These are phyloP conservation scores for Agriopis leucophaearia DNA, from an alignment of 2,888 invertebrate genomes.

Conservation along the genomic window DNA sequence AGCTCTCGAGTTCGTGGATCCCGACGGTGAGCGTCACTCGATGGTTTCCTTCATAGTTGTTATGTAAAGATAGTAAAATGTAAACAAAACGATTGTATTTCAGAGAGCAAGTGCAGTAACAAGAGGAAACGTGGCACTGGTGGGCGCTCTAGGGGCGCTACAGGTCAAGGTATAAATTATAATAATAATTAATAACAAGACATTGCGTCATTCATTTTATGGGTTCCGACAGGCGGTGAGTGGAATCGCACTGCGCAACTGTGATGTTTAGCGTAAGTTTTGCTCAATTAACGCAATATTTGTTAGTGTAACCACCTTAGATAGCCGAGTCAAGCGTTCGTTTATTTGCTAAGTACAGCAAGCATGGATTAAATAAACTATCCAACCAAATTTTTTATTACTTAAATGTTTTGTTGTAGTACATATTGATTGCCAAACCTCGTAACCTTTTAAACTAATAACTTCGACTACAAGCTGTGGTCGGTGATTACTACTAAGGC, in stretches of 20 bases:
- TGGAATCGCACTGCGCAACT: background rate
- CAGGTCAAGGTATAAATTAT: constrained; percentile 74
- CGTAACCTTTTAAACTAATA: too few species aligned
- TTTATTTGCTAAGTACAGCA: too few species aligned
- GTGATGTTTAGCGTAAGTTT: background rate
- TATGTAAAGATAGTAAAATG: constrained; percentile 3
- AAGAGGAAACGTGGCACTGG: constrained; percentile 68
- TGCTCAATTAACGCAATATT: background rate
- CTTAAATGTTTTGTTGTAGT: too few species aligned
- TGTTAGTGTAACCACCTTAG: too few species aligned
- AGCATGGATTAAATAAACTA: too few species aligned
- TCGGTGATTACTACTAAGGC: too few species aligned
- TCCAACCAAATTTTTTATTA: too few species aligned
- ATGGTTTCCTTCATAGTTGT: background rate
- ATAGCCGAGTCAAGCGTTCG: background rate
- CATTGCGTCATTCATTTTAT: constrained; percentile 43
- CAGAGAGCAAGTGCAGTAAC: constrained; percentile 71
- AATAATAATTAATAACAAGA: constrained; percentile 29
- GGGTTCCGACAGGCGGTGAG: too few species aligned
- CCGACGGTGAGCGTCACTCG: constrained; percentile 64
- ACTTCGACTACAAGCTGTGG: too few species aligned
- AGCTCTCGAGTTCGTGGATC: constrained; percentile 85
- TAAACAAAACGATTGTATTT: constrained; percentile 38
- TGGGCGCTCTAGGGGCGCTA: constrained; percentile 44
- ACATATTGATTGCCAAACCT: too few species aligned